Conservation (phyloP, 2,113 vertebrate species). For the Melanostigma gelatinosum region DNA sequence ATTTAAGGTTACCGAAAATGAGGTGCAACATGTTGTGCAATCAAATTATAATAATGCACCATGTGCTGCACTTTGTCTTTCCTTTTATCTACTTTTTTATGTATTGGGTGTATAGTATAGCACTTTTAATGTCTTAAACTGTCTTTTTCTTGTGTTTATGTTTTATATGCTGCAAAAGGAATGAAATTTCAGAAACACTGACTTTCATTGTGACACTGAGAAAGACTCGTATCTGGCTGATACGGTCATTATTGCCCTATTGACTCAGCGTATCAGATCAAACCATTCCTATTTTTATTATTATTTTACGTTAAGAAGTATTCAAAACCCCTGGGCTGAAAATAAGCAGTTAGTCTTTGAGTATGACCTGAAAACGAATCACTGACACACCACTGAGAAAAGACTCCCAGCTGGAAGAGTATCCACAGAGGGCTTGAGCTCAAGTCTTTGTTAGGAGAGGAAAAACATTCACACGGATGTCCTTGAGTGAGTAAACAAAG, state of each 20-base stretch:
- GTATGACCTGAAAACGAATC: too few relatives aligned
- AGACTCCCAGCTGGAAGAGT: too few relatives aligned
- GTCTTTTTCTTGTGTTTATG: too few relatives aligned
- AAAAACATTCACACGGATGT: neutral
- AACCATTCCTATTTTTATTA: neutral
- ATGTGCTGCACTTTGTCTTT: neutral
- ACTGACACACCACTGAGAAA: too few relatives aligned
- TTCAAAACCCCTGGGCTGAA: too few relatives aligned
- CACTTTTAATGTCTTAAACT: neutral
- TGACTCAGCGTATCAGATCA: neutral
- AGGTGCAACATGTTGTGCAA: neutral
- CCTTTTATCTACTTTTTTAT: neutral
- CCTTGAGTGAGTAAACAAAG: slow-evolving; percentile 6
- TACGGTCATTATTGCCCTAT: neutral
- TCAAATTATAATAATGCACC: neutral
- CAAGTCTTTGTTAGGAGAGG: neutral
- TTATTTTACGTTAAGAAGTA: too few relatives aligned
- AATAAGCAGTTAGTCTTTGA: too few relatives aligned
- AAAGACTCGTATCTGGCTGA: neutral
- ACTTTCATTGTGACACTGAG: neutral
- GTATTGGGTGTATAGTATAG: neutral
- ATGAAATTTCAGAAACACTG: neutral
- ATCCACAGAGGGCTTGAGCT: neutral
- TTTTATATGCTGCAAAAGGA: too few relatives aligned
- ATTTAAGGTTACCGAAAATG: neutral